These are phyloP conservation scores for Sceloporus undulatus DNA, from an alignment of 2,113 vertebrate species.

Conservation along the genomic window DNA sequence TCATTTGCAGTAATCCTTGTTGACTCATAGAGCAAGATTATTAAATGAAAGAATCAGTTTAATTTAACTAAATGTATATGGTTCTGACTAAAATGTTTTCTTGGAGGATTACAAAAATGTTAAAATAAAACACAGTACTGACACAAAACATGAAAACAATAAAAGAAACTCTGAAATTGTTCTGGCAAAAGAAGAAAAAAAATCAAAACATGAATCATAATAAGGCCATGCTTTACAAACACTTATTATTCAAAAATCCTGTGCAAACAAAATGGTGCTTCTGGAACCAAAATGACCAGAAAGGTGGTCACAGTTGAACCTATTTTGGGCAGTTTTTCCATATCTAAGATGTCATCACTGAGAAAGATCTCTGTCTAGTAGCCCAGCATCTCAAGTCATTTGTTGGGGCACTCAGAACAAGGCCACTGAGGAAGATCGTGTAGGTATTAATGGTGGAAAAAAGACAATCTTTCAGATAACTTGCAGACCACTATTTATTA, in stretches of 20 bases:
- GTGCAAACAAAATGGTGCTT: neutral
- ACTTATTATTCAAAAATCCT: neutral
- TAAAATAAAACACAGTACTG: too few species aligned
- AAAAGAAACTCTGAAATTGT: neutral
- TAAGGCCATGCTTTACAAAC: neutral
- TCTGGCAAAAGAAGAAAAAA: neutral
- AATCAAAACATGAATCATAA: too few species aligned
- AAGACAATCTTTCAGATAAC: neutral
- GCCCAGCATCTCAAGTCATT: too few species aligned
- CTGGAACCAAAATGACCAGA: neutral
- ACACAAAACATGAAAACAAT: neutral
- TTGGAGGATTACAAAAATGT: neutral
- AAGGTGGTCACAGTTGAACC: neutral
- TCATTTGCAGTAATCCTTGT: neutral
- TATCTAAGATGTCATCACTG: neutral
- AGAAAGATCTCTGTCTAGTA: too few species aligned
- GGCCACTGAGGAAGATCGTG: neutral
- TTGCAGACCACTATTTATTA: neutral
- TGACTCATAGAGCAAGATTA: neutral
- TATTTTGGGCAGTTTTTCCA: neutral
- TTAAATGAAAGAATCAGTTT: neutral
- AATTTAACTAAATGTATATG: neutral
- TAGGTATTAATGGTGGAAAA: neutral
- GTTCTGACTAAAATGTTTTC: neutral
- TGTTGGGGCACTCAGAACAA: neutral